Evolutionary conservation across 2,888 invertebrate species (phyloP), one percentile per base, ranked within the genome.

Genomic region (Pollenia labialis): DNA sequence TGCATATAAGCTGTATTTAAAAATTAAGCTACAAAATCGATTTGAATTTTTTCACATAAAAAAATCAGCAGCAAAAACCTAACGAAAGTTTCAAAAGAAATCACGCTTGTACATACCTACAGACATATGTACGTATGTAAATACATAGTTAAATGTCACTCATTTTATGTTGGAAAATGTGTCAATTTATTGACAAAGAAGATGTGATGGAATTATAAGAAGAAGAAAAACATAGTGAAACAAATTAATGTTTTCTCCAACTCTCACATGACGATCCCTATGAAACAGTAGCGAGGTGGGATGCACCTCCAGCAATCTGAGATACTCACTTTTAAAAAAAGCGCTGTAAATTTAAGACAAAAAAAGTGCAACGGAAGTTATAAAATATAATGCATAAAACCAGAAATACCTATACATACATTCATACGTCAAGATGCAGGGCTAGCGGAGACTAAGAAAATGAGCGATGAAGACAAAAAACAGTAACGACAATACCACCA

Each of bases 401-500:
- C 62, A 62, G 52, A 46, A 16, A 69, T 68, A 58, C 40, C 68
- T 88, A 62, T 60, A 46, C 16, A 69, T 68, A 58, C 48, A 77
- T 88, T 56, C 71, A 74, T 85, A 50, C 23, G 4, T 52, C 85
- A 83, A 79, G 88, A 87, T 54, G 18, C 1, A 44, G 56, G 42
- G 11, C 9, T 50, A 12, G 50, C 23, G 40, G 46, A 46, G 60
- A 14, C 54, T 76, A 71, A 46, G 46, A 69, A 46, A 54, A 71
- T 42, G 11, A 80, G 60, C 42, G 32, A 62, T 56, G 11, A 68
- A 72, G 32, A 69, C 44, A 82, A 48, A 81, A 80, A 74, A 77
- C 52, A 74, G 71, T n/a, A 90, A 91, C 88, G 89, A 89, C 88
- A 90, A 90, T 91, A 89, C 91, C 91, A 91, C 90, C 90, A 90